Conservation (phyloP, 1,140 invertebrate species). For the Akabosia matsudoensis region DNA sequence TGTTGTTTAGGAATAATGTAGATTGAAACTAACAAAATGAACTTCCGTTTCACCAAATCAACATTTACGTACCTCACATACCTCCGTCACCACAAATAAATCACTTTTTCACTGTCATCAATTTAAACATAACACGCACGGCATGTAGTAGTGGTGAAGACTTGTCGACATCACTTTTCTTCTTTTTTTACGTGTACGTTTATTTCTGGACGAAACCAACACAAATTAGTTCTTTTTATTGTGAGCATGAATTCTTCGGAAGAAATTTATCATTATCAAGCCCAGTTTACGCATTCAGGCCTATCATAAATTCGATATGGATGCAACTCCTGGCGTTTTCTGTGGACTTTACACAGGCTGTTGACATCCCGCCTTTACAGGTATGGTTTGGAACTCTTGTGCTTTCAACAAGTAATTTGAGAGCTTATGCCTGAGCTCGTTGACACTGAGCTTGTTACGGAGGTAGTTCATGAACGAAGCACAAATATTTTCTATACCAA, state of each 20-base stretch:
- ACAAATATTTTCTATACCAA: too few relatives aligned
- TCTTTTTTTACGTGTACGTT: too few relatives aligned
- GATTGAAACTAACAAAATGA: not conserved
- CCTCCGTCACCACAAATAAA: not conserved
- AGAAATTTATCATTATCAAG: conserved; percentile 33
- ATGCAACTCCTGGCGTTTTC: conserved; percentile 36
- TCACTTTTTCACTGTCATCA: conserved; percentile 9
- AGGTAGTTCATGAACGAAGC: too few relatives aligned
- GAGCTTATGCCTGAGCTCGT: too few relatives aligned
- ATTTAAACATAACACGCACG: not conserved
- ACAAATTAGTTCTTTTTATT: not conserved
- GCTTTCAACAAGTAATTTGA: too few relatives aligned
- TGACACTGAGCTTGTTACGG: too few relatives aligned
- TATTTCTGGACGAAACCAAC: not conserved
- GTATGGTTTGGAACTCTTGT: too few relatives aligned
- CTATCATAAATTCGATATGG: conserved; percentile 34
- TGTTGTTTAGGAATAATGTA: not conserved
- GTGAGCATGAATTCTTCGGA: conserved; percentile 17
- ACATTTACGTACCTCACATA: not conserved
- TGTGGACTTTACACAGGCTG: conserved; percentile 24
- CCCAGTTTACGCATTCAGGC: not conserved
- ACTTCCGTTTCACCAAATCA: not conserved
- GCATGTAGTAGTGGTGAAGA: not conserved
- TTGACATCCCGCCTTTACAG: too few relatives aligned
- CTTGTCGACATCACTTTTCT: not conserved